A percentile compares a stretch with the other conserved stretches of the same genome.
These are phyloP conservation scores for Aselliscus stoliczkanus DNA, from an alignment of 2,797 vertebrate genomes.

Conservation along the genomic window DNA sequence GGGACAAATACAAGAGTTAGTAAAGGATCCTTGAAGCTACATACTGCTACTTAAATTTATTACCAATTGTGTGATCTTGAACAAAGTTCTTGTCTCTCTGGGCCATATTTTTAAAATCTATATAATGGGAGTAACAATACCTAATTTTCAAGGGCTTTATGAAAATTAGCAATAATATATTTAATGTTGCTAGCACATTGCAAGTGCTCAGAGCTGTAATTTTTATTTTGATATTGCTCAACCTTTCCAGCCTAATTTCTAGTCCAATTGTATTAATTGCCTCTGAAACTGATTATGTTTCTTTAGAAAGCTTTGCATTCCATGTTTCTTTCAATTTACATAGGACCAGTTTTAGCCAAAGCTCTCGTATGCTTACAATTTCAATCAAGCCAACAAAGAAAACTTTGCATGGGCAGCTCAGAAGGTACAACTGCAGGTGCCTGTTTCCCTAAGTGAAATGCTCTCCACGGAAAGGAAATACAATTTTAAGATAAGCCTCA, in stretches of 20 bases:
- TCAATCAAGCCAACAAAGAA: slow-evolving; percentile 47
- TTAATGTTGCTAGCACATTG: not conserved
- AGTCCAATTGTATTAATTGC: slow-evolving; percentile 49
- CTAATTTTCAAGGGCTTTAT: slow-evolving; percentile 11
- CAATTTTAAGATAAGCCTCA: slow-evolving; percentile 34
- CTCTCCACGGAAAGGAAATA: not conserved
- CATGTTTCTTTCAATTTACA: slow-evolving; percentile 25
- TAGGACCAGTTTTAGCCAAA: slow-evolving; percentile 13
- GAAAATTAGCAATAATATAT: slow-evolving; percentile 39
- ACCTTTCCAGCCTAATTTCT: slow-evolving; percentile 43
- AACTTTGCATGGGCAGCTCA: not conserved
- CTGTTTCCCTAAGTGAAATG: not conserved
- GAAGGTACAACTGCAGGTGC: not conserved
- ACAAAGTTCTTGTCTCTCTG: slow-evolving; percentile 3
- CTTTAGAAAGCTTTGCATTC: slow-evolving; percentile 52
- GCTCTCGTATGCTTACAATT: slow-evolving; percentile 41
- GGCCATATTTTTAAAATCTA: not conserved
- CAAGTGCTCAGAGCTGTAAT: not conserved
- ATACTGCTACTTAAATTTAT: slow-evolving; percentile 44
- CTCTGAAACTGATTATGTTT: slow-evolving; percentile 45
- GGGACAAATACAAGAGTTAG: not conserved
- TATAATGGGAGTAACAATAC: slow-evolving; percentile 27
- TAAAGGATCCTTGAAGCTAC: slow-evolving; percentile 13
- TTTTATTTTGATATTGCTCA: slow-evolving; percentile 35
- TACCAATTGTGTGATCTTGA: slow-evolving; percentile 11